Conservation (phyloP, 2,113 vertebrate species). For the Pseudonaja textilis region DNA sequence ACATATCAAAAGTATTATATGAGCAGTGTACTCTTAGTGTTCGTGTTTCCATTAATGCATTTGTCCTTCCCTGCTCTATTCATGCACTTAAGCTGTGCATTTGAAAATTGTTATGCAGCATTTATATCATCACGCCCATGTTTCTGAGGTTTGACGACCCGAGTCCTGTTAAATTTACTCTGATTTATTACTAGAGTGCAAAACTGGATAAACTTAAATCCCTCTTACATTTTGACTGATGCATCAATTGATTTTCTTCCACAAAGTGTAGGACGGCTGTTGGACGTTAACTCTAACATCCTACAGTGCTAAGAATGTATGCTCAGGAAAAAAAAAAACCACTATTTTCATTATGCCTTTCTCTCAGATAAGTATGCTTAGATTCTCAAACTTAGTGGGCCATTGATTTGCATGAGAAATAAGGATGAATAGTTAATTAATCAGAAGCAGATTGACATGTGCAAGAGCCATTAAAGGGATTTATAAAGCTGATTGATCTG, state of each 20-base stretch:
- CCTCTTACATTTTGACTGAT: not conserved
- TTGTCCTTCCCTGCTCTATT: not conserved
- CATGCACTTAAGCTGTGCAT: not conserved
- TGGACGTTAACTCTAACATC: not conserved
- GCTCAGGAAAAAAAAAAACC: not conserved
- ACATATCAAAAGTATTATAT: not conserved
- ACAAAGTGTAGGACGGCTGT: not conserved
- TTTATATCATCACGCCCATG: not conserved
- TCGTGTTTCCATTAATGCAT: not conserved
- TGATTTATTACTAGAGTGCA: not conserved
- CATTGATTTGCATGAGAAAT: not conserved
- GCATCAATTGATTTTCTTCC: not conserved
- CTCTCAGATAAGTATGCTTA: not conserved
- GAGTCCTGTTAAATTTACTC: not conserved
- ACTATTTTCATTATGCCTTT: not conserved
- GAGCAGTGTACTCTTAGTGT: not conserved
- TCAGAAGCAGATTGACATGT: not conserved
- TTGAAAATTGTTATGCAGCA: not conserved
- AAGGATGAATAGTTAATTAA: not conserved
- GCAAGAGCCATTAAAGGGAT: not conserved
- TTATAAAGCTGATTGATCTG: constrained; percentile 23
- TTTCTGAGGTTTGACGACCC: not conserved
- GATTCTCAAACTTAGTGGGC: not conserved
- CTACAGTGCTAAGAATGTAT: not conserved
- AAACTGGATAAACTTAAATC: not conserved